Evolutionary conservation across 2,888 invertebrate genomes (phyloP).

Genomic region (Lomographa bimaculata): DNA sequence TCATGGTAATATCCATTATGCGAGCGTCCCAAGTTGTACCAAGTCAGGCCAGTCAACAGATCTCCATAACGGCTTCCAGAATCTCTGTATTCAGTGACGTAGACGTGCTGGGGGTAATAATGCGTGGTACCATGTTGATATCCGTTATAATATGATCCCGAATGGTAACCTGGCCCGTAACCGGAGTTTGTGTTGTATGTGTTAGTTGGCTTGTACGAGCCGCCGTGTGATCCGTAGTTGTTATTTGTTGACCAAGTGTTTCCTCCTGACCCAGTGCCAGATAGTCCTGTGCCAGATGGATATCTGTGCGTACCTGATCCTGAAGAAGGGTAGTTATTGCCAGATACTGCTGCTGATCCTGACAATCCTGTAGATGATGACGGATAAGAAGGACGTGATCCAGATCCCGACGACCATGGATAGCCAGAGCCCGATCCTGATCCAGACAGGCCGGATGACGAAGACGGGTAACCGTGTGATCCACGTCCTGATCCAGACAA

Average conservation of each 20-base stretch:
- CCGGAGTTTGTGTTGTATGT: slow-evolving; percentile 33
- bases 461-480: slow-evolving; percentile 6
- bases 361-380: slow-evolving; percentile 29
- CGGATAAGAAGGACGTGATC: not conserved
- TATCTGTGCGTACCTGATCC: slow-evolving; percentile 20
- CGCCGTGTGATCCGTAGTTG: slow-evolving; percentile 14
- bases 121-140: no score
- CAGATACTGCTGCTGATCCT: slow-evolving; percentile 16
- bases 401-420: slow-evolving; percentile 20
- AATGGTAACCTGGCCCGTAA: slow-evolving; percentile 18
- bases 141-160: slow-evolving; percentile 18
- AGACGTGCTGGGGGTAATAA: slow-evolving; percentile 62
- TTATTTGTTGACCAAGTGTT: slow-evolving; percentile 4
- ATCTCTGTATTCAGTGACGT: slow-evolving; percentile 64
- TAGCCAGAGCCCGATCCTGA: slow-evolving; percentile 7
- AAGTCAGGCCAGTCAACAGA: slow-evolving; percentile 64
- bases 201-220: slow-evolving; percentile 27
- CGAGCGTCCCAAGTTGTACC: slow-evolving; percentile 72
- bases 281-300: slow-evolving; percentile 15
- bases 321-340: slow-evolving; percentile 4
- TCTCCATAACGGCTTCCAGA: slow-evolving; percentile 68
- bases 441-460: slow-evolving; percentile 32
- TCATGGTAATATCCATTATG: slow-evolving; percentile 57
- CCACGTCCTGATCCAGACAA: slow-evolving; percentile 11
- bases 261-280: slow-evolving; percentile 22